Conservation (phyloP, 2,113 vertebrate species). For the Anoura caudifer region DNA sequence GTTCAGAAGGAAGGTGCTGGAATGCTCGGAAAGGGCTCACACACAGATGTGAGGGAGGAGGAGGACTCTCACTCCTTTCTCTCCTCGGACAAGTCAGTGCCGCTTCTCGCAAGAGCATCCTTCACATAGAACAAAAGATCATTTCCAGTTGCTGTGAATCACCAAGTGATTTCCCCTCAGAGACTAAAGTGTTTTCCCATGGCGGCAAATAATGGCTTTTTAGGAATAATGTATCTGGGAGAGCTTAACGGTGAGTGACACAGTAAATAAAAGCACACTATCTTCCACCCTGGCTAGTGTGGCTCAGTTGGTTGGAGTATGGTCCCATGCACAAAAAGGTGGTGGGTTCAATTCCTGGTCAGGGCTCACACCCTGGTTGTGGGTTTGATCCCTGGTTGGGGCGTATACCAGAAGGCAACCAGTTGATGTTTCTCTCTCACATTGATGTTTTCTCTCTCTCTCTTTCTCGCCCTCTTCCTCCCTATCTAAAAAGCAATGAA, state of each 20-base stretch:
- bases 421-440: no score
- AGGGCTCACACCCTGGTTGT: no score
- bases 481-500: no score
- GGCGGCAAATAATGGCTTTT: background rate
- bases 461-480: no score
- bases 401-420: no score
- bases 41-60: fast-evolving
- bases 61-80: background rate
- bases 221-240: background rate
- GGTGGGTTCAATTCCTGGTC: no score
- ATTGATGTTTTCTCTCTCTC: no score
- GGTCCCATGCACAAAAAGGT: no score
- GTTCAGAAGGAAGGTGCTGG: background rate
- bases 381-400: no score
- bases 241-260: background rate
- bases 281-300: background rate
- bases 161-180: background rate
- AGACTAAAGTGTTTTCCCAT: background rate
- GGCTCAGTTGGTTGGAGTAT: no score
- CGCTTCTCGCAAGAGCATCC: background rate
- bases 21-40: no score
- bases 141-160: background rate
- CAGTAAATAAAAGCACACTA: background rate
- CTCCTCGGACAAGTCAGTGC: background rate
- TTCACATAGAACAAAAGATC: background rate